Conservation (phyloP, 2,113 vertebrate genomes). For the Xerus inauris region DNA sequence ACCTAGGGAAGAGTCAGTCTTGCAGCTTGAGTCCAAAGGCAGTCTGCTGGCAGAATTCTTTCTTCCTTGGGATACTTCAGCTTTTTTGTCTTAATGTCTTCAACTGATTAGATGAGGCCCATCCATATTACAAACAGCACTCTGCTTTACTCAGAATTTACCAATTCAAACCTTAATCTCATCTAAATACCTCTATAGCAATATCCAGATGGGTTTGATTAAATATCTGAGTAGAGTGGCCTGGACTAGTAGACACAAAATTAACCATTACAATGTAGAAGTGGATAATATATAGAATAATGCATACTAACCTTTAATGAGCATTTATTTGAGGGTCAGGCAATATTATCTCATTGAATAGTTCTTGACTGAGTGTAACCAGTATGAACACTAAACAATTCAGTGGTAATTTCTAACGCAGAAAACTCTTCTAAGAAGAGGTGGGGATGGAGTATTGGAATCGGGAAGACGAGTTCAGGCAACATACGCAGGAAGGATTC, state of each 20-base stretch:
- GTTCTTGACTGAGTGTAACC: not conserved
- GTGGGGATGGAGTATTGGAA: not conserved
- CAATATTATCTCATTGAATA: not conserved
- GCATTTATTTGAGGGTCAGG: not conserved
- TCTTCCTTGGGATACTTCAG: not conserved
- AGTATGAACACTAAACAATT: not conserved
- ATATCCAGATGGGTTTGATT: not conserved
- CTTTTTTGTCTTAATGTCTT: not conserved
- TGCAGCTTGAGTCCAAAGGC: not conserved
- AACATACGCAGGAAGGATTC: not conserved
- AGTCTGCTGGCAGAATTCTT: not conserved
- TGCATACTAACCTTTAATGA: not conserved
- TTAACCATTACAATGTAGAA: not conserved
- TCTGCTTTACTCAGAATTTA: not conserved
- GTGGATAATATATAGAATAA: not conserved
- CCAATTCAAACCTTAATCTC: not conserved
- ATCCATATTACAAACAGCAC: not conserved
- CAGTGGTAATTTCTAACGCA: not conserved
- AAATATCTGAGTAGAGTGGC: not conserved
- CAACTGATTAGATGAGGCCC: not conserved
- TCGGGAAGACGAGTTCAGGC: not conserved
- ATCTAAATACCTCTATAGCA: not conserved
- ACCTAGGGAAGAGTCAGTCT: not conserved
- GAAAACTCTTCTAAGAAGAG: not conserved
- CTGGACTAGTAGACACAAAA: not conserved